Evolutionary conservation across 1,140 invertebrate genomes (phyloP).

Genomic region (Melipona quadrifasciata): DNA sequence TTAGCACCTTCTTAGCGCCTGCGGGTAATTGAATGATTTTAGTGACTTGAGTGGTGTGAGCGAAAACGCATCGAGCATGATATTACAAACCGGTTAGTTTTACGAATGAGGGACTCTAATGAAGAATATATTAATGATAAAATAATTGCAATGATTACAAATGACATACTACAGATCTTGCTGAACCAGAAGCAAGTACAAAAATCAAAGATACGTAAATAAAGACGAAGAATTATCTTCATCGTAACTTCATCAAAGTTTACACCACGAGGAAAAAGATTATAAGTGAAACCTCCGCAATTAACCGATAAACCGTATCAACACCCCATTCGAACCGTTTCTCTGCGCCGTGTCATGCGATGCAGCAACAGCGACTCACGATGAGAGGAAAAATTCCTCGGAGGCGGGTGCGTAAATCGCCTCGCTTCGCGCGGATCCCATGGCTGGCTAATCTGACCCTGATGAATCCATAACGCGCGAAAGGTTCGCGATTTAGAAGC

Average conservation of each 20-base stretch:
- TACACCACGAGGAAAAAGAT: too few relatives aligned
- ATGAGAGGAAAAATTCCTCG: not conserved
- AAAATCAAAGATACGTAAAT: not conserved
- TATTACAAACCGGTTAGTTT: not conserved
- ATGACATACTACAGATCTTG: not conserved
- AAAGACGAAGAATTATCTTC: not conserved
- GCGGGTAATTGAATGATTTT: too few relatives aligned
- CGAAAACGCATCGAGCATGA: not conserved
- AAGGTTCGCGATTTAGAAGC: constrained; percentile 33
- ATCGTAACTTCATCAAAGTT: not conserved
- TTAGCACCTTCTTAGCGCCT: not conserved
- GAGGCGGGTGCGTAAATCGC: constrained; percentile 3
- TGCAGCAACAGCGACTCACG: not conserved
- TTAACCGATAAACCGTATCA: not conserved
- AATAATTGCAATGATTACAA: too few relatives aligned
- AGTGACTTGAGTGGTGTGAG: not conserved
- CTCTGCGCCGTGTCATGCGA: not conserved
- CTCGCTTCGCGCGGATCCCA: not conserved
- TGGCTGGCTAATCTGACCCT: not conserved
- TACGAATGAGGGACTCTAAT: not conserved
- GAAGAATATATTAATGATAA: too few relatives aligned
- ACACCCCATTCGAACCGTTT: not conserved
- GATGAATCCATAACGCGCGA: constrained; percentile 45
- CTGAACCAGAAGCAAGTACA: not conserved
- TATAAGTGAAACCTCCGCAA: not conserved